These are phyloP conservation scores for Apus apus DNA, from an alignment of 2,113 vertebrate species.

Conservation along the genomic window DNA sequence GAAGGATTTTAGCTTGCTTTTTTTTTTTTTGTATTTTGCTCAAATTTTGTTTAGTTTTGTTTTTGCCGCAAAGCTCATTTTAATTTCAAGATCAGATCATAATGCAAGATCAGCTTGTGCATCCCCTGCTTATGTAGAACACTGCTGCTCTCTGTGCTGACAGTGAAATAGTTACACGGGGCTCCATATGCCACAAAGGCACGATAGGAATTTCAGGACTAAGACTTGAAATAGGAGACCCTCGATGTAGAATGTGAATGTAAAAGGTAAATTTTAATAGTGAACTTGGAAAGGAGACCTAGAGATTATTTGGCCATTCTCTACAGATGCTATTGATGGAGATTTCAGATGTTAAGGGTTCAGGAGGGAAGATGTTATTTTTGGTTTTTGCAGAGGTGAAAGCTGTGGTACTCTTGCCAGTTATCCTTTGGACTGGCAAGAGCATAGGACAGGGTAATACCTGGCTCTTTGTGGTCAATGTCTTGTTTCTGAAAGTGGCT, in stretches of 20 bases:
- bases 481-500: not conserved
- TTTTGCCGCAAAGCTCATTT: not conserved
- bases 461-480: not conserved
- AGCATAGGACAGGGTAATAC: not conserved
- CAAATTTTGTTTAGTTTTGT: not conserved
- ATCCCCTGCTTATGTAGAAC: not conserved
- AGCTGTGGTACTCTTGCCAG: not conserved
- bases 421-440: not conserved
- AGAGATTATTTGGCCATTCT: not conserved
- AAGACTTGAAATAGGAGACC: not conserved
- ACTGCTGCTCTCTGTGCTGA: not conserved
- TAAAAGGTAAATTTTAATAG: not conserved
- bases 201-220: slow-evolving; percentile 18
- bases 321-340: not conserved
- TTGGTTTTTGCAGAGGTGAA: fast-evolving
- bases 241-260: not conserved
- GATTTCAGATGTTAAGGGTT: not conserved
- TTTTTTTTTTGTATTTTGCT: not conserved
- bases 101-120: not conserved
- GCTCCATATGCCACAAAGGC: not conserved
- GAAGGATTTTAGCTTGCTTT: too few species aligned
- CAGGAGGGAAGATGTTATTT: not conserved
- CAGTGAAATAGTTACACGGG: not conserved
- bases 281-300: not conserved
- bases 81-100: not conserved